Percentiles rank a stretch among this genome's conserved stretches.
phyloP scores from a whole-genome alignment of 92 coral and sea anemone species.

The Desmophyllum pertusum region DNA sequence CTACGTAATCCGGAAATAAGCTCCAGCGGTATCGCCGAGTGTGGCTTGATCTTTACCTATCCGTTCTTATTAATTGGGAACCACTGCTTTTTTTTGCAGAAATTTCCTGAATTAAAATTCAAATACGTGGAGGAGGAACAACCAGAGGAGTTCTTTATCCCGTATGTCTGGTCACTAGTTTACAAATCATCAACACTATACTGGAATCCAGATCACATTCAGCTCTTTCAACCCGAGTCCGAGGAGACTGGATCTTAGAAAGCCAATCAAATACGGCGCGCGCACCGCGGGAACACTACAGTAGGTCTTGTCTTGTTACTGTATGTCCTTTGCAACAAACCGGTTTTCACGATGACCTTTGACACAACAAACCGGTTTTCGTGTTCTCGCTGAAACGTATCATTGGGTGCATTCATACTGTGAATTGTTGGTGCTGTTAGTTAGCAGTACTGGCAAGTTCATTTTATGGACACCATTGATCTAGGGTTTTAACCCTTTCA shows the following conservation, averaged over 20 bases:
- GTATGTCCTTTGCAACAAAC: not conserved
- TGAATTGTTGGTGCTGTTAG: no score
- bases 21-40: no score
- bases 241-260: conserved; percentile 27
- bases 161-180: conserved; percentile 98
- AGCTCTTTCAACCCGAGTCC: conserved; percentile 89
- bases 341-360: not conserved
- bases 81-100: conserved; percentile 42
- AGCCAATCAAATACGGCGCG: not conserved
- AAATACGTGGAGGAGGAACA: conserved; percentile 99
- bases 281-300: conserved; percentile 14
- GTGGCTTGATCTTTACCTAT: no score
- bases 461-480: not conserved
- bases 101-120: conserved; percentile 96
- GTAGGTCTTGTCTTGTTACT: not conserved
- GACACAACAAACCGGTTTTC: not conserved
- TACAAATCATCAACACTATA: conserved; percentile 90
- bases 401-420: not conserved
- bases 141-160: conserved; percentile 98
- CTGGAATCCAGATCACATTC: conserved; percentile 96
- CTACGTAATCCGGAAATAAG: no score
- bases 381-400: not conserved
- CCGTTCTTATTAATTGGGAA: not conserved
- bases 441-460: no score
- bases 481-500: no score